Conservation (phyloP, 1,140 invertebrate genomes). For the Eumaeus atala region DNA sequence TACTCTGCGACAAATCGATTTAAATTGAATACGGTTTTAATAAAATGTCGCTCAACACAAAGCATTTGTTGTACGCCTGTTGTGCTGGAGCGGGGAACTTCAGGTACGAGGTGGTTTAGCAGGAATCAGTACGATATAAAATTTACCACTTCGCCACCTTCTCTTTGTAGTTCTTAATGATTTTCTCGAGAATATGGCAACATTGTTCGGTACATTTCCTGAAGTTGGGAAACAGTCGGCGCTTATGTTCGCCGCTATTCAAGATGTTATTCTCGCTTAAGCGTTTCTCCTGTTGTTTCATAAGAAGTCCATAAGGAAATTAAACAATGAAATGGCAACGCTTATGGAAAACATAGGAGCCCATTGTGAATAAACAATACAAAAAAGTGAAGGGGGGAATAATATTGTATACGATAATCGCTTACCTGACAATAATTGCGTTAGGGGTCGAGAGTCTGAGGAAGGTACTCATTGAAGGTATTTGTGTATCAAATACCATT, state of each 20-base stretch:
- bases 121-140: conserved; percentile 41
- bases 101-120: conserved; percentile 43
- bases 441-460: conserved; percentile 55
- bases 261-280: conserved; percentile 60
- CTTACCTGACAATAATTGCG: conserved; percentile 52
- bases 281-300: conserved; percentile 49
- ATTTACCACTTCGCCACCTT: conserved; percentile 45
- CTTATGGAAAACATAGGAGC: conserved; percentile 41
- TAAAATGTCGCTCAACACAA: conserved; percentile 42
- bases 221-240: conserved; percentile 61
- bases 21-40: not conserved
- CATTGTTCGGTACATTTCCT: conserved; percentile 51
- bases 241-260: conserved; percentile 59
- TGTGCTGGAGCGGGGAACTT: conserved; percentile 50
- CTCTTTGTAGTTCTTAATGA: conserved; percentile 48
- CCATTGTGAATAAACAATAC: conserved; percentile 46
- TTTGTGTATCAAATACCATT: conserved; percentile 1
- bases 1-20: not conserved
- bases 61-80: conserved; percentile 45
- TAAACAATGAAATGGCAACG: conserved; percentile 52
- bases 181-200: conserved; percentile 60
- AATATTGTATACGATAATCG: conserved; percentile 44
- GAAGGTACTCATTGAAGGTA: conserved; percentile 48
- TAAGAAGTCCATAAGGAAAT: conserved; percentile 55
- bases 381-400: conserved; percentile 50